A percentile compares a stretch with the other conserved stretches of the same genome.
These are phyloP conservation scores for Mobula hypostoma DNA, from an alignment of 2,113 vertebrate species.

Conservation along the genomic window DNA sequence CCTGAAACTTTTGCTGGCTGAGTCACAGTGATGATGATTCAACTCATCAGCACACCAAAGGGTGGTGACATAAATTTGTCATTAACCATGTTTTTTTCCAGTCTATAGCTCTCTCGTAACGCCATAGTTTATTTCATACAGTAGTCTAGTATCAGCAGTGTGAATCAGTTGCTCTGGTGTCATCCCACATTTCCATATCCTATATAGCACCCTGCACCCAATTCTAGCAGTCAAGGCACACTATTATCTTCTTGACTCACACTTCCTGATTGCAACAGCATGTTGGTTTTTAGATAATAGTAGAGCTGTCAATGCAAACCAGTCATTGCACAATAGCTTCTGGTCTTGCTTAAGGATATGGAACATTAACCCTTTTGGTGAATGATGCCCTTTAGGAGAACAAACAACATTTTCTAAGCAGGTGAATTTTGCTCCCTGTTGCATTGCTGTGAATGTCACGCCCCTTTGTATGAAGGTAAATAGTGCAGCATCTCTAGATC, in stretches of 20 bases:
- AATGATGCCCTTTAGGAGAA: not conserved
- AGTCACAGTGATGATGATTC: not conserved
- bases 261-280: not conserved
- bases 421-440: too few relatives aligned
- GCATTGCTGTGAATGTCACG: too few relatives aligned
- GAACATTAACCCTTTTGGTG: not conserved
- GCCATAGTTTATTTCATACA: not conserved
- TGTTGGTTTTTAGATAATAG: not conserved
- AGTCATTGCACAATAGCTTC: not conserved
- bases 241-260: slow-evolving; percentile 12
- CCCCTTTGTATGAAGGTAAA: not conserved
- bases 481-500: not conserved
- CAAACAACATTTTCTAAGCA: not conserved
- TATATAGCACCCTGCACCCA: not conserved
- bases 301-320: not conserved
- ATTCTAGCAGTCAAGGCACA: not conserved
- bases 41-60: not conserved
- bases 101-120: not conserved
- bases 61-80: not conserved
- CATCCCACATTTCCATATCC: not conserved
- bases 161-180: not conserved
- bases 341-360: not conserved
- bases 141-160: not conserved
- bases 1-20: not conserved
- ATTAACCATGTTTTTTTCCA: not conserved